A percentile compares a stretch with the other conserved stretches of the same genome.
Conservation (phyloP, 2,888 invertebrate species). For the Diarsia brunnea region DNA sequence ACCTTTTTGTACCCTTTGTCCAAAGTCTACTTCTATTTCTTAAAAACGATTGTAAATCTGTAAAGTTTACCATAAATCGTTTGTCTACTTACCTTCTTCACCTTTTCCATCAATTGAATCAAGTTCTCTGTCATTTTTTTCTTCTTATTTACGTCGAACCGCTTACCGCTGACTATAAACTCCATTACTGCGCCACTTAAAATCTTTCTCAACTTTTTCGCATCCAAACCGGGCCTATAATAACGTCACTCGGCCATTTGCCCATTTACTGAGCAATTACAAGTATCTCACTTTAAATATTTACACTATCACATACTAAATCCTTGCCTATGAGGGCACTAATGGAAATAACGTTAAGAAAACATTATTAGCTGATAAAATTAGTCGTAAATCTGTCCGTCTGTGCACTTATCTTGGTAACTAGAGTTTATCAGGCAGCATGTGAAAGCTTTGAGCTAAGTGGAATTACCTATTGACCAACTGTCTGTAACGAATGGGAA, state of each 20-base stretch:
- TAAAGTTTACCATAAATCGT: conserved; percentile 24
- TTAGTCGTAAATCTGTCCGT: conserved; percentile 70
- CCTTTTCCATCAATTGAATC: conserved; percentile 1
- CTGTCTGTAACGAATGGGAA: conserved; percentile 48
- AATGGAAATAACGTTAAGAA: conserved; percentile 66
- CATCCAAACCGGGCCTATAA: conserved; percentile 43
- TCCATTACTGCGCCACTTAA: conserved; percentile 33
- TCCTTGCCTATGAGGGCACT: conserved; percentile 47
- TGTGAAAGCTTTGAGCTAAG: conserved; percentile 67
- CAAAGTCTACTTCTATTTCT: conserved; percentile 11
- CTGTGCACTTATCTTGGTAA: conserved; percentile 64
- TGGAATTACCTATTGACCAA: conserved; percentile 68
- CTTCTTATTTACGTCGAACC: conserved; percentile 3
- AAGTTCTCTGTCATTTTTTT: neutral
- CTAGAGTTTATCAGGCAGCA: conserved; percentile 67
- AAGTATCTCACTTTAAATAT: conserved; percentile 47
- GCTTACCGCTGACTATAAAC: conserved; percentile 9
- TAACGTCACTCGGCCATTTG: conserved; percentile 32
- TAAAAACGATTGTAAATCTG: conserved; percentile 11
- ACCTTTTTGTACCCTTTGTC: neutral
- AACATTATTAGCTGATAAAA: conserved; percentile 69
- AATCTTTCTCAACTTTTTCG: conserved; percentile 42
- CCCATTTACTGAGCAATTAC: conserved; percentile 51
- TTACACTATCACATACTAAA: conserved; percentile 49
- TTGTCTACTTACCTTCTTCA: conserved; percentile 26